These are phyloP conservation scores for Bettongia penicillata DNA, from an alignment of 2,113 vertebrate species.

Conservation along the genomic window DNA sequence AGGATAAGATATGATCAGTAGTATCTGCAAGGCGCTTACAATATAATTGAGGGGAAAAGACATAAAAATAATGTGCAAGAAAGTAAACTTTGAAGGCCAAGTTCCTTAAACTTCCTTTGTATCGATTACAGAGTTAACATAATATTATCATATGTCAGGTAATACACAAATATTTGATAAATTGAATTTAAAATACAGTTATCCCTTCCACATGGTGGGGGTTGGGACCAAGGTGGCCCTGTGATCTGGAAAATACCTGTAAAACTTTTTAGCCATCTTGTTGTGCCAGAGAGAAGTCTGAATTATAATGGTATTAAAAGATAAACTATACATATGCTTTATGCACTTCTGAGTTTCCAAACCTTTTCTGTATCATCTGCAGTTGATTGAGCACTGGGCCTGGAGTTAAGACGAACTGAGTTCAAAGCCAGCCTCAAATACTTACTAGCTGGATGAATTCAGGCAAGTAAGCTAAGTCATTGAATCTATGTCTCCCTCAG, in stretches of 20 bases:
- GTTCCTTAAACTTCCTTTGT: not conserved
- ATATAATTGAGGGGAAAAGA: not conserved
- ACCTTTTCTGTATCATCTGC: too few species aligned
- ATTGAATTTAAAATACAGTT: not conserved
- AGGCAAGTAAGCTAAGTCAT: not conserved
- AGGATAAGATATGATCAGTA: not conserved
- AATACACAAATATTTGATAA: not conserved
- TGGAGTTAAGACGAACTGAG: not conserved
- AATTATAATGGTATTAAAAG: too few species aligned
- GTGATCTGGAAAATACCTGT: too few species aligned
- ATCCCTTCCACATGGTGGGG: too few species aligned
- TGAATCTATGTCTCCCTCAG: not conserved
- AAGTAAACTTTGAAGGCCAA: not conserved
- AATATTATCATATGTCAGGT: not conserved
- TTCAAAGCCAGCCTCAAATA: not conserved
- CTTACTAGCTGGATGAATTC: not conserved
- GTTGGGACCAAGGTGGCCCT: too few species aligned
- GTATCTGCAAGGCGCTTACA: not conserved
- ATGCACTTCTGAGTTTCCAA: too few species aligned
- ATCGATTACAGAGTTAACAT: not conserved
- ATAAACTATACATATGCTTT: too few species aligned
- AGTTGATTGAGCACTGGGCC: not conserved
- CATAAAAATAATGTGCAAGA: not conserved
- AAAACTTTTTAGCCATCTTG: too few species aligned
- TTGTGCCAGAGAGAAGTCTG: too few species aligned